Evolutionary conservation across 2,888 invertebrate genomes (phyloP).

Genomic region (Agelastica alni): DNA sequence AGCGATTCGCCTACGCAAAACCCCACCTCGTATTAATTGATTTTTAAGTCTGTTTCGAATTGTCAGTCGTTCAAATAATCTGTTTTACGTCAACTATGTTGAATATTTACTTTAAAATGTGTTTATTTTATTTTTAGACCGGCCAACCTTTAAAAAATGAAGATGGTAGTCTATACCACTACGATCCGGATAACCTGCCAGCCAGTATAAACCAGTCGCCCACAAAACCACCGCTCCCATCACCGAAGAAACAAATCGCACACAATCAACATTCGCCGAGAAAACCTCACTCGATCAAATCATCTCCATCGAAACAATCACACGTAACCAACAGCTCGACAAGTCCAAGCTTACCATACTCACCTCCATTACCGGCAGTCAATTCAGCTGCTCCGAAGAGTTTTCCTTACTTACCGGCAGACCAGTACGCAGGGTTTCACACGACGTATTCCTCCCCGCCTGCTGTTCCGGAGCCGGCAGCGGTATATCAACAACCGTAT

Average conservation of each 20-base stretch:
- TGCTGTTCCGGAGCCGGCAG: conserved; percentile 12
- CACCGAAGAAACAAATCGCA: conserved; percentile 35
- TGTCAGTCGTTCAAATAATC: no score
- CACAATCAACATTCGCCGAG: conserved; percentile 40
- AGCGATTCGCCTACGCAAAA: no score
- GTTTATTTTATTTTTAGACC: conserved; percentile 59
- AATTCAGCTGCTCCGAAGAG: conserved; percentile 10
- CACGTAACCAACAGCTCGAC: conserved; percentile 50
- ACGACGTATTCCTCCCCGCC: conserved; percentile 25
- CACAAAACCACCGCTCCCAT: conserved; percentile 39
- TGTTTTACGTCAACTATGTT: no score
- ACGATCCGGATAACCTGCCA: conserved; percentile 74
- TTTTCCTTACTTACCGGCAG: conserved; percentile 17
- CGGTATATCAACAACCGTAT: conserved; percentile 49
- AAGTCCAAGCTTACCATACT: conserved; percentile 54
- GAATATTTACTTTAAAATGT: no score
- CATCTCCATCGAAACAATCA: conserved; percentile 44
- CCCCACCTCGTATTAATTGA: no score
- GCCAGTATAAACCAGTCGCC: conserved; percentile 42
- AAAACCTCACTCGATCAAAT: conserved; percentile 32
- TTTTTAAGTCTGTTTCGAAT: no score
- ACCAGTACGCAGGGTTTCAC: conserved; percentile 39
- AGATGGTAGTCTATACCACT: conserved; percentile 77
- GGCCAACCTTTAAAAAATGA: conserved; percentile 76
- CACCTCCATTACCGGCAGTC: conserved; percentile 44